Base-by-base conservation (phyloP, 1,140 invertebrate species). In the Trigoniulus corallinus region DNA sequence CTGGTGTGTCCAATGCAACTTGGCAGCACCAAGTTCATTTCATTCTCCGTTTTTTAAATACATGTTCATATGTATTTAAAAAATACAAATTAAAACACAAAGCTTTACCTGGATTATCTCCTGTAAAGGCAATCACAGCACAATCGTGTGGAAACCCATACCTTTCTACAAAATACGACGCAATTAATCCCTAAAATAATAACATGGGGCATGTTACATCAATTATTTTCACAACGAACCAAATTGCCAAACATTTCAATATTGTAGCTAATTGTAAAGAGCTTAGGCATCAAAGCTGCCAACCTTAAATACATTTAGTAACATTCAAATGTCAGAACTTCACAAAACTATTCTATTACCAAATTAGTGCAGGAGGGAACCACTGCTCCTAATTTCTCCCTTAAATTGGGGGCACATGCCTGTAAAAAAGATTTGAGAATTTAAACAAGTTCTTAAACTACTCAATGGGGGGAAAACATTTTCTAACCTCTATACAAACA, bases 91-190 rank as follows among this genome's bases (percentile, higher is more conserved):
- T 15, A 20, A 50, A 55, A 47, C 47, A 27, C 40, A 45, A 42
- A 57, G 51, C 65, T 2, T 55, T 71, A 82, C 82, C 82, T 49
- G 83, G 84, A 75, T 97, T 97, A 63, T 97, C 93, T 0, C 92
- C 93, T 1, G 91, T 95, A 64, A 93, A 95, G 1, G 86, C 80
- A 2, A 89, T 72, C 3, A 97, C 73, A 62, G 76, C 70, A 64
- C 91, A 96, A 2, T 80, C 69, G 1, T 76, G 62, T 58, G 74
- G 70, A 65, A 97, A 94, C 4, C 81, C 81, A 64, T 88, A 95
- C 49, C 86, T 73, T 57, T 83, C 74, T 1, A 87, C 80, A 66
- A 82, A 86, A 68, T 91, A 95, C 0, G 68, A 54, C 1, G 78
- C 79, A 43, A 96, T 74, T 12, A 64, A 58, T 1, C 89, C 91